Base-by-base conservation (phyloP, 2,888 invertebrate species). In the Lampropteryx suffumata region DNA sequence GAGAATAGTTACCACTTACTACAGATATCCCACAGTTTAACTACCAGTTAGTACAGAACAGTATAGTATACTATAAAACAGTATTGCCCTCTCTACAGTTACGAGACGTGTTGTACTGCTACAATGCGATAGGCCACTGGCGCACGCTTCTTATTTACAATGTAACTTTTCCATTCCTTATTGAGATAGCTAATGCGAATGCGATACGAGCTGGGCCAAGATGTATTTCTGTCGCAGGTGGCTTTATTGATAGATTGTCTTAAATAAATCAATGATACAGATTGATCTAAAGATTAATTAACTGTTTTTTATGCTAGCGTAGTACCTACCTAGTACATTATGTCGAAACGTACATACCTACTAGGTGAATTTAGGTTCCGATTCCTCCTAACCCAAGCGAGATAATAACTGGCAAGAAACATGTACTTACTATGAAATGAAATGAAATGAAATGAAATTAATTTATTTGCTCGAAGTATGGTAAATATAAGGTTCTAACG, bases 91-190 rank as follows among this genome's bases (percentile, higher is more conserved):
- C 24, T 24, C 24, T 24, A 24, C 5, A 14, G 8, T 17, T 11
- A 33, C 30, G 17, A 27, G 29, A 43, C 60, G 60, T 61, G 55
- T 48, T 51, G 51, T 47, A 37, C 36, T 55, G 41, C 11, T 55
- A 51, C 55, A 41, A 39, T 35, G 49, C 55, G 34, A 45, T 58
- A 36, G 48, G 33, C 45, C 29, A 61, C 60, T 61, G 60, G 28
- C 24, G 24, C 7, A 7, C 50, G 40, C 14, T 30, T 2, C 12
- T 27, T 11, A 34, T 33, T 45, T 50, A 53, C 41, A 55, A 57
- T 49, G 55, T 55, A 46, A 45, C 44, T 50, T 55, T 55, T 55
- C 53, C 53, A 47, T 33, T 33, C 44, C 29, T 7, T 10, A 24
- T 24, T 24, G 24, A n/a, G n/a, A 24, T 7, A 6, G 24, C 24